phyloP scores from a whole-genome alignment of 2,797 vertebrate species.

The Pangasius djambal region DNA sequence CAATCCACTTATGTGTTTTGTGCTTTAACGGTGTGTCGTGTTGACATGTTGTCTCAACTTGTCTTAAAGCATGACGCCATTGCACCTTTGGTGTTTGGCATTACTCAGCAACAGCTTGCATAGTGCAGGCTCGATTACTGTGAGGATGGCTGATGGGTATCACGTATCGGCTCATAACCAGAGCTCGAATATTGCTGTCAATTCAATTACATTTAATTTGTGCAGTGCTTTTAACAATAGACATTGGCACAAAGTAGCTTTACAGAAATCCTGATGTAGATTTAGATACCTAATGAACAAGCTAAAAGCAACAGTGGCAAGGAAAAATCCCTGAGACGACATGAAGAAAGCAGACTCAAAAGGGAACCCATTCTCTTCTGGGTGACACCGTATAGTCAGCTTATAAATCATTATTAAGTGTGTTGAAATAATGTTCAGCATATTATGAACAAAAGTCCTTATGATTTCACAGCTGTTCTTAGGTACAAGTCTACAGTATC shows the following conservation, averaged over 20 bases:
- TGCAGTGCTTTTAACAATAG: background rate
- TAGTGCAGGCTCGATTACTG: background rate
- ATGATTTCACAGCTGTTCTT: background rate
- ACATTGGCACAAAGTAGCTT: background rate
- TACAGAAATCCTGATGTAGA: background rate
- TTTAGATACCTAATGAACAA: background rate
- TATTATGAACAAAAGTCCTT: background rate
- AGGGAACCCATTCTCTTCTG: background rate
- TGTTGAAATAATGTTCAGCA: background rate
- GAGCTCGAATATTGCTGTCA: background rate
- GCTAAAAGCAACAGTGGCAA: too few species aligned
- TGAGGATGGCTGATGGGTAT: background rate
- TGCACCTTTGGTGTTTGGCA: background rate
- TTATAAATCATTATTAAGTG: background rate
- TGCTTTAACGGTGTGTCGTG: background rate
- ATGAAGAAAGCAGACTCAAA: background rate
- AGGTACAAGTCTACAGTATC: background rate
- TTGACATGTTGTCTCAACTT: background rate
- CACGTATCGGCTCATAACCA: background rate
- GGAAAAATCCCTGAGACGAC: background rate
- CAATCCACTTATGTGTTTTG: background rate
- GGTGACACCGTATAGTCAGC: background rate
- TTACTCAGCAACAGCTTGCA: background rate
- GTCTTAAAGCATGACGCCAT: background rate
- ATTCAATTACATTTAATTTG: background rate